phyloP scores from a whole-genome alignment of 2,113 vertebrate species.

The Parotia lawesii region DNA sequence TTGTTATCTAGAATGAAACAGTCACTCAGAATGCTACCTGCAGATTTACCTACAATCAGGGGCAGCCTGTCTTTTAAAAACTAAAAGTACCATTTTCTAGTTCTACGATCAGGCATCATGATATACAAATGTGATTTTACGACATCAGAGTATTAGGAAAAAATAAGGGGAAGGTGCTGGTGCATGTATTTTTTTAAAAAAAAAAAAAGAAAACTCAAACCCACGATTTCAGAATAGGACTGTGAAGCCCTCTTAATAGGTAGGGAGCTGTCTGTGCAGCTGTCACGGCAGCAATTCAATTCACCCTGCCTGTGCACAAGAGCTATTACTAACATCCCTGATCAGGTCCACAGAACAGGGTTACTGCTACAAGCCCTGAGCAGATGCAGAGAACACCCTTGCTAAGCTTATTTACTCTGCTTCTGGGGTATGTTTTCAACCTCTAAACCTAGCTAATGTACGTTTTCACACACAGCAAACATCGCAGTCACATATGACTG shows the following conservation, averaged over 20 bases:
- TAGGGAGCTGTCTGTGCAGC: neutral
- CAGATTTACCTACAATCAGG: neutral
- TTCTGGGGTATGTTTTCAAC: neutral
- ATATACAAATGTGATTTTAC: neutral
- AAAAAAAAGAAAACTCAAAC: neutral
- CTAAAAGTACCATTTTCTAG: neutral
- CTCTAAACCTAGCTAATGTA: neutral
- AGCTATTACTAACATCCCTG: neutral
- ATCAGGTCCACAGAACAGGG: neutral
- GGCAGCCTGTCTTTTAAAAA: neutral
- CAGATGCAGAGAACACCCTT: neutral
- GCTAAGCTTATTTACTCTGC: neutral
- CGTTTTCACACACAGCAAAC: neutral
- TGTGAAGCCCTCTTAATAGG: neutral
- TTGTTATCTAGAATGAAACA: conserved; percentile 51
- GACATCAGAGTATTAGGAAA: neutral
- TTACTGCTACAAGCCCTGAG: neutral
- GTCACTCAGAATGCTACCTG: neutral
- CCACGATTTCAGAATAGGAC: neutral
- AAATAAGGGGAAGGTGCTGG: neutral
- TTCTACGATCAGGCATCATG: neutral
- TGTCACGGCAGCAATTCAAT: neutral
- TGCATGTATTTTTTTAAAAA: neutral
- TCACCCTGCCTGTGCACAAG: neutral
- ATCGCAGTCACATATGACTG: neutral